phyloP scores from a whole-genome alignment of 2,113 vertebrate species.

The Gavia stellata region DNA sequence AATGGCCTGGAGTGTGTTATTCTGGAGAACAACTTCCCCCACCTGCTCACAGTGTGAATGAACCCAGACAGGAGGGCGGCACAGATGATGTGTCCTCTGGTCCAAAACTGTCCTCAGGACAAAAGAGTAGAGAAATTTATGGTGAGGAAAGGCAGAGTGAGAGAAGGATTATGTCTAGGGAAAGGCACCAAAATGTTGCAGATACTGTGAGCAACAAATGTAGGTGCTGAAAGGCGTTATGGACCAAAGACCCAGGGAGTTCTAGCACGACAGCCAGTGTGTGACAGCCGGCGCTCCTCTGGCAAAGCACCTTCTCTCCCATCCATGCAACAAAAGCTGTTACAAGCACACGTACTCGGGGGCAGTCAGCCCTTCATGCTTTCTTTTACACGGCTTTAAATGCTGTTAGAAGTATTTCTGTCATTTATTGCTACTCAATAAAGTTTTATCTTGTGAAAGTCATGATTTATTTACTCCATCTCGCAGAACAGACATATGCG shows the following conservation, averaged over 20 bases:
- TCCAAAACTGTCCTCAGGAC: background rate
- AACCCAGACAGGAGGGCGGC: background rate
- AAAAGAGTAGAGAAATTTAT: background rate
- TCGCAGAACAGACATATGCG: background rate
- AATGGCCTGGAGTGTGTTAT: background rate
- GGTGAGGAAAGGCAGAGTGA: background rate
- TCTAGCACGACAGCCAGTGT: background rate
- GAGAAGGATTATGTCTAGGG: background rate
- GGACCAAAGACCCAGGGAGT: background rate
- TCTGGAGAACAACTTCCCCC: background rate
- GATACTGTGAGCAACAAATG: background rate
- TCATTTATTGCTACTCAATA: conserved; percentile 60
- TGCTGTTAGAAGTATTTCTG: conserved; percentile 20
- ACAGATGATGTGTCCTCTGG: background rate
- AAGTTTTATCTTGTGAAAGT: conserved; percentile 60
- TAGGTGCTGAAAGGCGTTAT: background rate
- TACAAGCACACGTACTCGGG: background rate
- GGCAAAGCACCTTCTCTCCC: background rate
- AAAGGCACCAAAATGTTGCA: background rate
- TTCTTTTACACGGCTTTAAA: conserved; percentile 49
- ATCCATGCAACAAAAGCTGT: background rate
- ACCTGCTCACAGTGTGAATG: background rate
- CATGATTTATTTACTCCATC: conserved; percentile 53
- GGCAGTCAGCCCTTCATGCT: background rate
- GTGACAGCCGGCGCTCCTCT: background rate